These are phyloP conservation scores for Betta splendens DNA, from an alignment of 2,797 vertebrate genomes.

Conservation along the genomic window DNA sequence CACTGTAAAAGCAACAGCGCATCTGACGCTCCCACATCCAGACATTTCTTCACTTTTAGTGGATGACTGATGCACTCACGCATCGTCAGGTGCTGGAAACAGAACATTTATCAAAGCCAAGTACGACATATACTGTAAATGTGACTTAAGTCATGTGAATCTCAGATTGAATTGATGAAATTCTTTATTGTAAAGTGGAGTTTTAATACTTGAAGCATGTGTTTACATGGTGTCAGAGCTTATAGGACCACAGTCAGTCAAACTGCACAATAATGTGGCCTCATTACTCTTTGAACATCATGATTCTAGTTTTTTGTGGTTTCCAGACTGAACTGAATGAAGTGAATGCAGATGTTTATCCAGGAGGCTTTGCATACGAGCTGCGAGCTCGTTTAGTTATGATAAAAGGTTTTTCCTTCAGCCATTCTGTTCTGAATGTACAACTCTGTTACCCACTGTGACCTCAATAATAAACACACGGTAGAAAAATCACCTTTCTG, in stretches of 20 bases:
- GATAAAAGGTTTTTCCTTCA: too few species aligned
- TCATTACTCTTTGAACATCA: neutral
- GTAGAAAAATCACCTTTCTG: too few species aligned
- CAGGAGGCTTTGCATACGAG: conserved; percentile 48
- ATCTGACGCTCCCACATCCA: neutral
- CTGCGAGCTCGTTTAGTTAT: conserved; percentile 37
- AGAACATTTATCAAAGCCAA: conserved; percentile 5
- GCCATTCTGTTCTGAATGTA: too few species aligned
- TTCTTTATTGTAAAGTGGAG: neutral
- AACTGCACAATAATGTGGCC: too few species aligned
- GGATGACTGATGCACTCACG: conserved; percentile 9
- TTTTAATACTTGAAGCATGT: neutral
- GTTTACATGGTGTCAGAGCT: neutral
- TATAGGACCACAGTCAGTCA: too few species aligned
- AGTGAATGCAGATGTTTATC: conserved; percentile 28
- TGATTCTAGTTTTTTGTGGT: conserved; percentile 8
- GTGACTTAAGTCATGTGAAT: neutral
- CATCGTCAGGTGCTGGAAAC: neutral
- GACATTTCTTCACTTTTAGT: neutral
- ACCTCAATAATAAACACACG: too few species aligned
- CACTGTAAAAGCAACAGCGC: conserved; percentile 1
- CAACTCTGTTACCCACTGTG: too few species aligned
- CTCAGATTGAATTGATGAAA: neutral
- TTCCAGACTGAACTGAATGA: conserved; percentile 33
- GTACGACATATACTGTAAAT: conserved; percentile 5